phyloP scores from a whole-genome alignment of 2,113 vertebrate genomes.

The Spermophilus dauricus region DNA sequence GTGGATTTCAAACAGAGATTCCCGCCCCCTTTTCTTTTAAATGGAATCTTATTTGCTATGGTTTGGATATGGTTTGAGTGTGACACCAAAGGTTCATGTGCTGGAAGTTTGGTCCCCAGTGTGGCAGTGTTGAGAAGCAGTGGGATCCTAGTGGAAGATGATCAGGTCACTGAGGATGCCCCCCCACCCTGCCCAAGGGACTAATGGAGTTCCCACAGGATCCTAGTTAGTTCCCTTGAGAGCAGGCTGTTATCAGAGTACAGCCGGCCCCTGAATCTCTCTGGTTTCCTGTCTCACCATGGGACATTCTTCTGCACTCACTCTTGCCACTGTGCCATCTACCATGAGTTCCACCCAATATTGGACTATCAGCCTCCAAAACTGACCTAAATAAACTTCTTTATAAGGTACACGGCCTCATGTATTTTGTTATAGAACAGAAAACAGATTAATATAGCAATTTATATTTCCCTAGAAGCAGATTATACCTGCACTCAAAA shows the following conservation, averaged over 20 bases:
- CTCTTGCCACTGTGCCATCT: too few species aligned
- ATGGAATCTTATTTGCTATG: background rate
- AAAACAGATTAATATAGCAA: background rate
- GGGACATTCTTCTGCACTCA: background rate
- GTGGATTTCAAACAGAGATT: background rate
- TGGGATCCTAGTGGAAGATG: background rate
- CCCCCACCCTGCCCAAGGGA: background rate
- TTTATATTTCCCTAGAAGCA: slow-evolving; percentile 23
- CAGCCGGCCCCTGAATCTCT: background rate
- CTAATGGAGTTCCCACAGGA: background rate
- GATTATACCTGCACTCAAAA: background rate
- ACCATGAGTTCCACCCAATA: background rate
- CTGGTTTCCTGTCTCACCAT: background rate
- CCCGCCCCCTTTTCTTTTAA: background rate
- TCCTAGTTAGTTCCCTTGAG: background rate
- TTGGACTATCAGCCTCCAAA: background rate
- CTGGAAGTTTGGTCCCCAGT: background rate
- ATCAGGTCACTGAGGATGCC: background rate
- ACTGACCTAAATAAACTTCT: background rate
- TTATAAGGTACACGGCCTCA: background rate
- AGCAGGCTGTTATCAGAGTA: background rate
- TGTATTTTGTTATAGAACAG: background rate
- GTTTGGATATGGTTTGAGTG: background rate
- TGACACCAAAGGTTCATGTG: background rate
- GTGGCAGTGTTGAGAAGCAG: background rate